A percentile compares a stretch with the other conserved stretches of the same genome.
Conservation (phyloP, 1,140 invertebrate genomes). For the Araneus ventricosus region DNA sequence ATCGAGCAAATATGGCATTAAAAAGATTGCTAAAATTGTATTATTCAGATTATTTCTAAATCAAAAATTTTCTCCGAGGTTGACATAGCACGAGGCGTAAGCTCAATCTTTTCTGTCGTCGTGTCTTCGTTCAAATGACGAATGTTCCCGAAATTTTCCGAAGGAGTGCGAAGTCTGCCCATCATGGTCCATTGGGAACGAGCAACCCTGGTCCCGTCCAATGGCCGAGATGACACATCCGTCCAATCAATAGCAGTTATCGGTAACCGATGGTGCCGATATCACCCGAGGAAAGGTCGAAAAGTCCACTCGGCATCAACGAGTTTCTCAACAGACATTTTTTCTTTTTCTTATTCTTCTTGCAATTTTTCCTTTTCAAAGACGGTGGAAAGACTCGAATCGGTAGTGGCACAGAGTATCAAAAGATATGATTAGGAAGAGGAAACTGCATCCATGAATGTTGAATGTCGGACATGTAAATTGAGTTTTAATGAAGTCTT, state of each 20-base stretch:
- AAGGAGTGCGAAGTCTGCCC: neutral
- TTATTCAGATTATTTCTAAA: too few species aligned
- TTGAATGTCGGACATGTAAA: too few species aligned
- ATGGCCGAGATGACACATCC: slow-evolving; percentile 45
- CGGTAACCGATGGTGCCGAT: slow-evolving; percentile 64
- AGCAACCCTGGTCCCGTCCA: slow-evolving; percentile 8
- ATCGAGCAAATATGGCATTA: too few species aligned
- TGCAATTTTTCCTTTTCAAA: neutral
- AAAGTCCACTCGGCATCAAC: slow-evolving; percentile 36
- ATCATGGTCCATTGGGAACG: slow-evolving; percentile 34
- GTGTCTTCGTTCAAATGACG: neutral
- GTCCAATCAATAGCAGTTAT: slow-evolving; percentile 62
- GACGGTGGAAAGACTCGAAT: neutral
- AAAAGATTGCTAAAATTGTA: too few species aligned
- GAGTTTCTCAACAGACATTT: slow-evolving; percentile 2
- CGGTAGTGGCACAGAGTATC: neutral
- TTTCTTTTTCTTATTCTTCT: neutral
- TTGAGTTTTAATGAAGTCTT: too few species aligned
- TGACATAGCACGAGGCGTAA: too few species aligned
- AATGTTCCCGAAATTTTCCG: neutral
- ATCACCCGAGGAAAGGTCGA: slow-evolving; percentile 59
- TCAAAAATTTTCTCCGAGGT: too few species aligned
- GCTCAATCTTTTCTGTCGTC: too few species aligned
- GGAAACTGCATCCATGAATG: too few species aligned
- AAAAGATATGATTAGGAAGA: neutral